Percentiles rank a stretch among this genome's conserved stretches.
Evolutionary conservation across 2,888 invertebrate genomes (phyloP).

Genomic region (Nephrotoma flavescens): DNA sequence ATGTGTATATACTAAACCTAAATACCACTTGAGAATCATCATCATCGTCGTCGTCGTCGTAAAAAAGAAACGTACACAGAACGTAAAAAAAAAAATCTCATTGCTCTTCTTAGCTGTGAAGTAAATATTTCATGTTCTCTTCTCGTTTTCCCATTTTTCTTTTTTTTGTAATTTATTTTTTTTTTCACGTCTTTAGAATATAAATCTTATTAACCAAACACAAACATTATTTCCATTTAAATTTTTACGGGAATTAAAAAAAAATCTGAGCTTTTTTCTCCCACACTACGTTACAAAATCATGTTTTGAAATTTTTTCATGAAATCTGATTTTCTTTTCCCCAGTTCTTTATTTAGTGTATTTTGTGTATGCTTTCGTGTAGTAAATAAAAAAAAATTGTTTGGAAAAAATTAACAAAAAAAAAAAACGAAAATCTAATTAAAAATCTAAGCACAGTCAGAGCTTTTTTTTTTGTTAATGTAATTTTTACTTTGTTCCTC

Average conservation of each 20-base stretch:
- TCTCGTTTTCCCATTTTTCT: background rate
- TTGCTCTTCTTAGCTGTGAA: background rate
- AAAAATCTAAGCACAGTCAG: constrained; percentile 2
- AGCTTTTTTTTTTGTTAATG: background rate
- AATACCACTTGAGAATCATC: background rate
- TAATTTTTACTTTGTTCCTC: background rate
- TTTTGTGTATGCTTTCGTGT: background rate
- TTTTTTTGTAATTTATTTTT: background rate
- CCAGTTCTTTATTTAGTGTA: background rate
- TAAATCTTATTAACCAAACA: background rate
- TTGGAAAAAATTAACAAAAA: no score
- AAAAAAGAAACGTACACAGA: background rate
- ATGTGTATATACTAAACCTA: background rate
- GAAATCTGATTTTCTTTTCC: background rate
- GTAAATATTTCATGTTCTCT: background rate
- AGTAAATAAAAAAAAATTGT: background rate
- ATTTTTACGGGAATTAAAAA: background rate
- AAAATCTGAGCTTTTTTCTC: background rate
- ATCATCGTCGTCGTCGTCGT: background rate
- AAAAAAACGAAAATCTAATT: background rate
- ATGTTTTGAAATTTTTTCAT: background rate
- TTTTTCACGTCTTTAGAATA: background rate
- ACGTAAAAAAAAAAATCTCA: background rate
- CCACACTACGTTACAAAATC: background rate
- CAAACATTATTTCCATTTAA: background rate